Base-by-base conservation (phyloP, 2,113 vertebrate genomes). In the Erythrocebus patas region DNA sequence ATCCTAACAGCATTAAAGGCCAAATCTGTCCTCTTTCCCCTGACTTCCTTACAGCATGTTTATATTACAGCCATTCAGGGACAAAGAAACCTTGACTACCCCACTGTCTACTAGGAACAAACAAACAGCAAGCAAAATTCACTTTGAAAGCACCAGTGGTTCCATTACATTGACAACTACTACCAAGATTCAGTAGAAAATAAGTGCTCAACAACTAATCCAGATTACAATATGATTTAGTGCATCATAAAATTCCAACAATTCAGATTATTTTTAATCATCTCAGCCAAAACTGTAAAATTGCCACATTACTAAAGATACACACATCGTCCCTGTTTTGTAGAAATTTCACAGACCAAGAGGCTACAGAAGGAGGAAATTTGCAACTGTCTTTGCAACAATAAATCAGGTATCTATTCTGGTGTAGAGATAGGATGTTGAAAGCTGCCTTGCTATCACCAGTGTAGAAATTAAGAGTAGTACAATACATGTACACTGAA, bases 401-500 rank as follows among this genome's bases (percentile, higher is more conserved):
- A 93, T 91, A 97, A 98, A 99, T 99, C 98, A 98, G 98, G 98
- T 98, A 98, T 98, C 99, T 99, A 99, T 98, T 99, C 99, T 99
- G 99, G 98, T 99, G 98, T 98, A 98, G 97, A 99, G 97, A 97
- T 97, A 97, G 98, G 97, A 97, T 98, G 98, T 97, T 97, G 97
- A 98, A 93, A 91, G 97, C 98, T 98, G 98, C 98, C 99, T 98
- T 99, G 98, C 98, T 98, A 98, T 98, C 99, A 98, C 98, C 98
- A 99, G 99, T 99, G 99, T 99, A 99, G 98, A 96, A 96, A 96
- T 97, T 97, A 98, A 98, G 97, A 99, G 99, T 98, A 99, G 99
- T 99, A 98, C 99, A 99, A 87, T 98, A 98, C 98, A 98, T 99
- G 98, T 99, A 99, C 99, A 99, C 98, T 98, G 98, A 99, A 98